Percentiles rank a stretch among this genome's conserved stretches.
These are phyloP conservation scores for Plumapathes pennacea DNA, from an alignment of 92 coral and sea anemone genomes.

Conservation along the genomic window DNA sequence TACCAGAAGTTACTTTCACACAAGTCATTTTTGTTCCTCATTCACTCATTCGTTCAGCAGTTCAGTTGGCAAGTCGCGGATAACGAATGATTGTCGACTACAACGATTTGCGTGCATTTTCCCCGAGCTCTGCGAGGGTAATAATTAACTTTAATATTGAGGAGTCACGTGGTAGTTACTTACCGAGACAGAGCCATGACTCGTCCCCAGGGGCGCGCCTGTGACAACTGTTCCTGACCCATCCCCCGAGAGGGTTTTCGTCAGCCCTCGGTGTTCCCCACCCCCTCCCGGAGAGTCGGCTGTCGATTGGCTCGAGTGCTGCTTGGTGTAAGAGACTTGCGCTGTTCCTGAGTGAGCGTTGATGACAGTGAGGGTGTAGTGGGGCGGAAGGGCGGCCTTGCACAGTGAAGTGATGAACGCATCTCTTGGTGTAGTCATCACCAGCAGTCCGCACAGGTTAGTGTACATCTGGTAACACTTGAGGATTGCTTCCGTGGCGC, in stretches of 20 bases:
- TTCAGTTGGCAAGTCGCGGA: too few species aligned
- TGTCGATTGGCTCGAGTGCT: constrained; percentile 56
- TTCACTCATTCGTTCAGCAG: too few species aligned
- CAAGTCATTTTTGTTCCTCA: too few species aligned
- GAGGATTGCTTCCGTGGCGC: constrained; percentile 82
- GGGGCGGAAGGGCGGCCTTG: constrained; percentile 97
- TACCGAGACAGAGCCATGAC: constrained; percentile 97
- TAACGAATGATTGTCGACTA: too few species aligned
- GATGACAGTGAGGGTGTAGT: constrained; percentile 89
- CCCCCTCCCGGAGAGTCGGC: constrained; percentile 45
- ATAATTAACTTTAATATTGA: not conserved
- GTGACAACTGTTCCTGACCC: constrained; percentile 80
- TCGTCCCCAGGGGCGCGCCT: constrained; percentile 85
- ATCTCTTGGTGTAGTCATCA: constrained; percentile 89
- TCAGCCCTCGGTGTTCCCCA: constrained; percentile 46
- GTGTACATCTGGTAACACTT: constrained; percentile 86
- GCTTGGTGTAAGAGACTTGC: constrained; percentile 75
- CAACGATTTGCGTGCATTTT: too few species aligned
- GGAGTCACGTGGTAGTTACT: constrained; percentile 25
- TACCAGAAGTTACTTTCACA: too few species aligned
- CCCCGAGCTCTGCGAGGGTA: too few species aligned
- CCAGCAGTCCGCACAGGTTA: constrained; percentile 88
- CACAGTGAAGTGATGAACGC: constrained; percentile 96
- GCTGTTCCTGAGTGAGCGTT: constrained; percentile 92
- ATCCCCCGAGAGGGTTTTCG: constrained; percentile 36